Percentiles rank a stretch among this genome's conserved stretches.
phyloP scores from a whole-genome alignment of 2,888 invertebrate genomes.

The Salpingus planirostris region DNA sequence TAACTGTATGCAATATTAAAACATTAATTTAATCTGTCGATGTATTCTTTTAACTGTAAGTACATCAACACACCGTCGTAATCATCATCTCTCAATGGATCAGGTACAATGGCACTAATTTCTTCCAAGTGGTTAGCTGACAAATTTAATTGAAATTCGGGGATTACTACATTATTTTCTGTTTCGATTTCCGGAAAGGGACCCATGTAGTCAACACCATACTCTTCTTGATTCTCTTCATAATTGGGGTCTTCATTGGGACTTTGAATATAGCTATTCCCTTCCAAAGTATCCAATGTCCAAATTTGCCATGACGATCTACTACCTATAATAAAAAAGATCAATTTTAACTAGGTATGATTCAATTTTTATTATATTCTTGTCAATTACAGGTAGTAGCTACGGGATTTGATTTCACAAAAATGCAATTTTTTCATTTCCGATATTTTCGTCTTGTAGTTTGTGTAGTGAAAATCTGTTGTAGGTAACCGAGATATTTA shows the following conservation, averaged over 20 bases:
- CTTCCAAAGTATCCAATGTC: conserved; percentile 7
- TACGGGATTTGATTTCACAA: no score
- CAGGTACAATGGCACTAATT: conserved; percentile 4
- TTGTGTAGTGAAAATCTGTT: no score
- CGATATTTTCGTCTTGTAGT: no score
- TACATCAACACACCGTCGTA: conserved; percentile 4
- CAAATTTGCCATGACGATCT: conserved; percentile 10
- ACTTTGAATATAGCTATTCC: conserved; percentile 2
- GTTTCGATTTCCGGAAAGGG: conserved; percentile 7
- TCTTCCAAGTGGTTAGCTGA: conserved; percentile 3
- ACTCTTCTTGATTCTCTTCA: conserved; percentile 6
- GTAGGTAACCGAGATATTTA: no score
- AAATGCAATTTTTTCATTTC: no score
- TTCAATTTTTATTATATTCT: no score
- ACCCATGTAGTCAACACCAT: conserved; percentile 8
- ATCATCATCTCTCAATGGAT: conserved; percentile 6
- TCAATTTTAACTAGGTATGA: no score
- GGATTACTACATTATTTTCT: conserved; percentile 7
- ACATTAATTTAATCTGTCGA: no score
- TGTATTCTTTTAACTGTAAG: no score
- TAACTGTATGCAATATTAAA: no score
- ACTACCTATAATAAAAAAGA: no score
- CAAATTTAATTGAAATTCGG: conserved; percentile 4
- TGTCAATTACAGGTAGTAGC: no score
- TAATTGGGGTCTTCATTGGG: conserved; percentile 4